Evolutionary conservation across 2,888 invertebrate genomes (phyloP).

Genomic region (Apodemia zela): DNA sequence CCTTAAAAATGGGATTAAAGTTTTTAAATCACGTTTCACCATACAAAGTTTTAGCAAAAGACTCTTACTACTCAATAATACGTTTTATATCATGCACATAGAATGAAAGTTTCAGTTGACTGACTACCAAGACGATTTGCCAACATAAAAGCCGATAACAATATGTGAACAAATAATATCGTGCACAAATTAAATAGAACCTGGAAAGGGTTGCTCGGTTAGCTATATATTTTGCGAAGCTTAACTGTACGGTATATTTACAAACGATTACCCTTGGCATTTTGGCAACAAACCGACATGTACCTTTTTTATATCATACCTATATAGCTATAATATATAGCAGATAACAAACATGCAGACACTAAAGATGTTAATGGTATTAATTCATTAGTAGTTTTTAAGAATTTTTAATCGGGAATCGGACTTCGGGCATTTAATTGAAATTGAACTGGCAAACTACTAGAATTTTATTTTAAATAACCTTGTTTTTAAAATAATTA

Average conservation of each 20-base stretch:
- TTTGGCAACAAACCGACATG: neutral
- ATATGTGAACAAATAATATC: neutral
- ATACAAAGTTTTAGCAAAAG: neutral
- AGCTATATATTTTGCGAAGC: neutral
- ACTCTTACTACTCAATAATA: too few species aligned
- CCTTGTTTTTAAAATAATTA: too few species aligned
- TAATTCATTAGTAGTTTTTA: neutral
- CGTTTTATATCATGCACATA: neutral
- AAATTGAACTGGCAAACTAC: too few species aligned
- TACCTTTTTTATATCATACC: too few species aligned
- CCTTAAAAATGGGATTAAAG: too few species aligned
- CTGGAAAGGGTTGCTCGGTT: neutral
- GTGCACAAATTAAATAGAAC: neutral
- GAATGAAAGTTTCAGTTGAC: neutral
- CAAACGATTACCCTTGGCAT: neutral
- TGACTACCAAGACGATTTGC: neutral
- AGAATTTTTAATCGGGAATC: too few species aligned
- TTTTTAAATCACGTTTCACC: neutral
- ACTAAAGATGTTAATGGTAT: too few species aligned
- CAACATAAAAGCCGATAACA: neutral
- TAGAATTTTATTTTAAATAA: too few species aligned
- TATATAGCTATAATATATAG: too few species aligned
- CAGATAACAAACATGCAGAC: too few species aligned
- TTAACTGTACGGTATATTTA: neutral
- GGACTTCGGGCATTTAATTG: too few species aligned